Base-by-base conservation (phyloP, 2,888 invertebrate species). In the Salticus scenicus region DNA sequence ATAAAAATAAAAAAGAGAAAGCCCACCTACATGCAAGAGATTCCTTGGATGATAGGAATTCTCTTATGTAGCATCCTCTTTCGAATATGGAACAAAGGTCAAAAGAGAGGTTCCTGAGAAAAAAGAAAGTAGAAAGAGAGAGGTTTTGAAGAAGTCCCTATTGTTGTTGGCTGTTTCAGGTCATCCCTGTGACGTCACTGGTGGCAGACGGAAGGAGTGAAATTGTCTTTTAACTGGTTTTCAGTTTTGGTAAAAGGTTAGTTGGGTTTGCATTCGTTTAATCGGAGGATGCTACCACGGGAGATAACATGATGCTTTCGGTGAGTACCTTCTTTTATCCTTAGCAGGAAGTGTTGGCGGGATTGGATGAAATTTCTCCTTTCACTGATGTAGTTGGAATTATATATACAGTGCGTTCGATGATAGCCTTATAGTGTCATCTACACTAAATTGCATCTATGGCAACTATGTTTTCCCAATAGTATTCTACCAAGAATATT, bases 271-370 rank as follows among this genome's bases (percentile, higher is more conserved):
- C 30, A 77, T 73, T 83, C 77, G 51, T 76, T 83, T 57, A 73
- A 77, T 72, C 51, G 28, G 83, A 83, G 83, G 83, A 83, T 83
- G 83, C 76, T 71, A n/a, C 51, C 67, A 20, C 64, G 47, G 77
- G 83, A 83, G 28, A 72, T 83, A 83, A 83, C 72, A 83, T 83
- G 83, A 83, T 83, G 83, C 77, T 83, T 77, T 72, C 77, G 37
- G 83, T 83, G 47, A 83, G 83, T 83, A 47, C 30, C 20, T n/a
- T 30, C 71, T n/a, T 1, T 24, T 12, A n/a, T n/a, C 20, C 8
- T 10, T 17, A 47, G 41, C 41, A n/a, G n/a, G n/a, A n/a, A n/a
- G n/a, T n/a, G n/a, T n/a, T n/a, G n/a, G n/a, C n/a, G n/a, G n/a
- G n/a, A n/a, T n/a, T n/a, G n/a, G n/a, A n/a, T n/a, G n/a, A n/a